Base-by-base conservation (phyloP, 2,113 vertebrate species). In the Cheilinus undulatus region DNA sequence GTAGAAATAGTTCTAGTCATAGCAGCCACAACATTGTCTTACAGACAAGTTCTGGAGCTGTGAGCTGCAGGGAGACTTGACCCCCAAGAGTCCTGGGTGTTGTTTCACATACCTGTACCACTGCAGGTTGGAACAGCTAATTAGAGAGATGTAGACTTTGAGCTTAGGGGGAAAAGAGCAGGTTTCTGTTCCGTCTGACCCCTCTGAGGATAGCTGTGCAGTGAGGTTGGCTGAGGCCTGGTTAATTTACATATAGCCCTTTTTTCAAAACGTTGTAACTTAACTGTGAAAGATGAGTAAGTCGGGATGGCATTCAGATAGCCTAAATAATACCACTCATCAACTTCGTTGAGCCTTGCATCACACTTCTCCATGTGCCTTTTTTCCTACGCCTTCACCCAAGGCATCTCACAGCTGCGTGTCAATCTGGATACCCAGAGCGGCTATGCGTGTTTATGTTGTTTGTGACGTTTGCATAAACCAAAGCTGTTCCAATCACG, bases 341-440 rank as follows among this genome's bases (percentile, higher is more conserved):
- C 46, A 75, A 49, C 50, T 40, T 34, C 52, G 63, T 10, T 32
- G 8, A 53, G 62, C 45, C 23, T 57, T 67, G 67, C 76, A 52
- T 73, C 38, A 2, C 0, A 17, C 59, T 43, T 30, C 20, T 49
- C 64, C 73, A 68, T 17, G 66, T 80, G 73, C 51, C 30, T 20
- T 45, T 62, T 14, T 77, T 67, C 74, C 70, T 75, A 26, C 49
- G 17, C 59, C 56, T 38, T 78, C 72, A 46, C 40, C 49, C 24
- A 0, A 63, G 62, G 64, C 73, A 77, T 90, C 48, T 91, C 64
- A 67, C 87, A 88, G 69, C 52, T 82, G 42, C 36, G 49, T 59
- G 88, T 73, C 74, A 72, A 32, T 80, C 70, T 73, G 85, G 36
- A 54, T 3, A 8, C 28, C 20, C 13, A 1, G 8, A 10, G 38